Percentiles rank a stretch among this genome's conserved stretches.
These are phyloP conservation scores for Bostrychus sinensis DNA, from an alignment of 2,113 vertebrate species.

Conservation along the genomic window DNA sequence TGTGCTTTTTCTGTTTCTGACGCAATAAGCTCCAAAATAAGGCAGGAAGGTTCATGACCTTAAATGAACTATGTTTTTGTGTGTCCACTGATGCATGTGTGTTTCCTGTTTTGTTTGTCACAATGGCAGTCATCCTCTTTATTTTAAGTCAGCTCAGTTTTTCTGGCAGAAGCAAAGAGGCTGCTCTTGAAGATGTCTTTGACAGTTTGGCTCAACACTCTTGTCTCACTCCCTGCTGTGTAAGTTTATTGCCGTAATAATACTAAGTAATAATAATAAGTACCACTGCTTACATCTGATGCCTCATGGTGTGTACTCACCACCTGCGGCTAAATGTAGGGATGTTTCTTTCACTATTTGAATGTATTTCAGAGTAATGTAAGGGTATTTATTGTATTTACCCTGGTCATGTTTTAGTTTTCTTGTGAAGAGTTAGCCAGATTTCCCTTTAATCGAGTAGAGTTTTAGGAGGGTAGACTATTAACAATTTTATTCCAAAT, in stretches of 20 bases:
- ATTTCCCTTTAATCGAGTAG: too few species aligned
- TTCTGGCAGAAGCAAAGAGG: constrained; percentile 40
- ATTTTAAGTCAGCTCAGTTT: constrained; percentile 37
- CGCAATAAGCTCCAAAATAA: constrained; percentile 35
- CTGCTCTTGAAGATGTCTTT: constrained; percentile 49
- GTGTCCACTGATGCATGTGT: constrained; percentile 27
- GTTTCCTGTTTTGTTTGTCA: constrained; percentile 22
- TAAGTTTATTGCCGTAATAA: constrained; percentile 61
- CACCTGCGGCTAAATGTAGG: constrained; percentile 37
- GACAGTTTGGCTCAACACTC: constrained; percentile 33
- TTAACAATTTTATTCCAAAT: too few species aligned
- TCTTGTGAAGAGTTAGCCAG: too few species aligned
- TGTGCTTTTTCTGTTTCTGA: constrained; percentile 41
- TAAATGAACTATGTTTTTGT: constrained; percentile 54
- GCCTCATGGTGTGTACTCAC: constrained; percentile 27
- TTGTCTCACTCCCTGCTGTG: constrained; percentile 37
- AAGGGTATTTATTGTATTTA: too few species aligned
- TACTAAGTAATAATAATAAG: constrained; percentile 42
- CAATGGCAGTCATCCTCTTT: constrained; percentile 37
- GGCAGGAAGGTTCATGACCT: constrained; percentile 52
- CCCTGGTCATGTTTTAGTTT: too few species aligned
- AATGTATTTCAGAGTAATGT: too few species aligned
- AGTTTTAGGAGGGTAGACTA: too few species aligned
- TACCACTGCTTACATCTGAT: constrained; percentile 28
- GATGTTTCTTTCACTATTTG: too few species aligned